Evolutionary conservation across 1,140 invertebrate genomes (phyloP), one percentile per base, ranked within the genome.

Genomic region (Bombus consobrinus): DNA sequence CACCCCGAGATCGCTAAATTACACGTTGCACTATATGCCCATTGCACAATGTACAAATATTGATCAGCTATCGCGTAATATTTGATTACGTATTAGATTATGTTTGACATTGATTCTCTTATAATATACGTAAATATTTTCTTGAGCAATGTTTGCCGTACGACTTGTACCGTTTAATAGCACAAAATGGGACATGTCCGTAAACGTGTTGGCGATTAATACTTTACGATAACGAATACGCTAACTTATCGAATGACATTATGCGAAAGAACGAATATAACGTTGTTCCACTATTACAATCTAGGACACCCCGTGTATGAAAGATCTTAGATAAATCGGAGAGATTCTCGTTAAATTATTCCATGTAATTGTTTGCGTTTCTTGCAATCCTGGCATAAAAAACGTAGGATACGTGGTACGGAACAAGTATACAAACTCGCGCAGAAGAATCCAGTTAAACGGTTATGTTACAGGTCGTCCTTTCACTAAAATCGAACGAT

Each of bases 401-500:
- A 8, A 32, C 13, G 1, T 34, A 13, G 10, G 4, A 2, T 32
- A 32, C 13, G 2, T n/a, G 28, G 4, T 34, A n/a, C n/a, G 37
- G 8, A 64, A 41, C 15, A 1, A 28, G 10, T 18, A 64, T 8
- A 13, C 10, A 32, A 37, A 2, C 32, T 41, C 10, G 18, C 47
- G 43, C 28, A 28, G 41, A 62, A 10, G 75, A 85, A 39, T 62
- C 28, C 59, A 28, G 79, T 84, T 59, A 39, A 80, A 73, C 18
- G 37, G 37, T 82, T 78, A 72, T 43, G 39, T 74, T 75, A 53
- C 66, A 47, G 76, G 64, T 86, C 85, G 34, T 88, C 76, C 85
- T 87, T 87, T 87, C 81, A 88, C 81, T 66, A 57, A 72, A 88
- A 84, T 59, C 59, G 62, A 89, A 84, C 64, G 81, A 83, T 87